Base-by-base conservation (phyloP, 2,888 invertebrate species). In the Selenia dentaria region DNA sequence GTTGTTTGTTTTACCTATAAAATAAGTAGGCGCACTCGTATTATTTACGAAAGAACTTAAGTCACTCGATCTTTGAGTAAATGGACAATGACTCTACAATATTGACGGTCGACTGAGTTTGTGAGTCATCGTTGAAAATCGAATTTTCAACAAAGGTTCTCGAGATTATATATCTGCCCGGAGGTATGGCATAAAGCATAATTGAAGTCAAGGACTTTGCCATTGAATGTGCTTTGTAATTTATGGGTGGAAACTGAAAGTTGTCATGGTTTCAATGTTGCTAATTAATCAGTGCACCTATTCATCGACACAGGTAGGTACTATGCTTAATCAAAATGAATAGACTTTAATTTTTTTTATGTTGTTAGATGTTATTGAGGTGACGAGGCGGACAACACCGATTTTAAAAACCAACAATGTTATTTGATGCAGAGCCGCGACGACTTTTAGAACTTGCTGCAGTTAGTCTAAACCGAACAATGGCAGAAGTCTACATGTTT, bases 191-290 rank as follows among this genome's bases (percentile, higher is more conserved):
- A 8, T 10, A 52, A 51, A 36, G 34, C 42, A 48, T 50, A 52
- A 57, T 54, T 57, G 52, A 41, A 57, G 57, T 57, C 57, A 57
- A 57, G 57, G 57, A 52, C 45, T 41, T 45, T 43, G 35, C 48
- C 35, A 54, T 57, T 52, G 47, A 52, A 57, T 53, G 48, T 54
- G 51, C 48, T 51, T 54, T 48, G 54, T 57, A 52, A 51, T 37
- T 49, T 53, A 53, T 48, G 33, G 47, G 33, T 42, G 41, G 47
- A 48, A 48, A 48, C 37, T 14, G 41, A 48, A 42, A 48, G 47
- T 48, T 41, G 47, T 41, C 47, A 47, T 37, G 47, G 36, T 41
- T 47, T 48, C n/a, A 47, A 42, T 37, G 47, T 25, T 29, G 33
- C 28, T 48, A 38, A 48, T 48, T 48, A 41, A 48, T 42, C 37